A percentile compares a stretch with the other conserved stretches of the same genome.
Evolutionary conservation across 2,797 vertebrate genomes (phyloP).

Genomic region (Lacerta bilineata): DNA sequence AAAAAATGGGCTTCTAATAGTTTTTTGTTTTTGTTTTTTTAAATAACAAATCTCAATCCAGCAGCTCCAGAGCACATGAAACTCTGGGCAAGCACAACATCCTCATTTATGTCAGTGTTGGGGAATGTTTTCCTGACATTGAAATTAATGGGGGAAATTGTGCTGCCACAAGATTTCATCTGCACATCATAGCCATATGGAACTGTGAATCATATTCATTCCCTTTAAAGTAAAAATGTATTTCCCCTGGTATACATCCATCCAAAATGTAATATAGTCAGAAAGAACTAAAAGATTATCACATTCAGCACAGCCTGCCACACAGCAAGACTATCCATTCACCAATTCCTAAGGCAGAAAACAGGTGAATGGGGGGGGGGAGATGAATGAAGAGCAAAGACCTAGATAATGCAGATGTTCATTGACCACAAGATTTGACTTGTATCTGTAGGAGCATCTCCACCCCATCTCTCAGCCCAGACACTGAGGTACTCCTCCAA

Average conservation of each 20-base stretch:
- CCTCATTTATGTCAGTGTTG: background rate
- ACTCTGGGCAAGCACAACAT: background rate
- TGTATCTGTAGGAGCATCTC: too few species aligned
- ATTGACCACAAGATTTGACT: too few species aligned
- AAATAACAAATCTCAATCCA: background rate
- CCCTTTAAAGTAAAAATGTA: background rate
- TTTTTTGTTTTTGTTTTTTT: background rate
- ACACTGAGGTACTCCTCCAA: too few species aligned
- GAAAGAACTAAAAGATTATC: background rate
- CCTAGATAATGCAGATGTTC: background rate
- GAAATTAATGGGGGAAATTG: background rate
- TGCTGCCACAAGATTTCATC: background rate
- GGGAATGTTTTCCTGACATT: background rate
- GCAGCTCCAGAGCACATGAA: background rate
- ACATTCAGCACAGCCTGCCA: background rate
- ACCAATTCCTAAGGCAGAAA: background rate
- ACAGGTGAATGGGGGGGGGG: background rate
- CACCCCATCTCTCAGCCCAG: too few species aligned
- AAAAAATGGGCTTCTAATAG: background rate
- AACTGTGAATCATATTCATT: background rate
- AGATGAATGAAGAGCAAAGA: background rate
- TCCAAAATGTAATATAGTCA: background rate
- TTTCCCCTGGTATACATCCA: background rate
- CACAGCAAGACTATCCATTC: background rate
- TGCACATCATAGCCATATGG: background rate